Evolutionary conservation across 23 tunicate species (phyloP).

Genomic region (Ascidia mentula): DNA sequence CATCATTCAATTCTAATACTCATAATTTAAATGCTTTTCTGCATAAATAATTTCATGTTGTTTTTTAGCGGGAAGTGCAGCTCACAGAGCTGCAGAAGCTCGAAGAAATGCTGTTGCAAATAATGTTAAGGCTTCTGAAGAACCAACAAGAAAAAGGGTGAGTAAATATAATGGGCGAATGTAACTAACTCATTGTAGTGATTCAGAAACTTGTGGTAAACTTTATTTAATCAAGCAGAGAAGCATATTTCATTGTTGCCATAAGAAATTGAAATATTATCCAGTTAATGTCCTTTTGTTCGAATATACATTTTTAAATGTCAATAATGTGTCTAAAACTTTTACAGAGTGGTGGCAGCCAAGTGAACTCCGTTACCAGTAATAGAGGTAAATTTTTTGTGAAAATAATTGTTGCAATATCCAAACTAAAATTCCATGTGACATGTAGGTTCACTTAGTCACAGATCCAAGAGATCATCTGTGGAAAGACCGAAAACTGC

Average conservation of each 20-base stretch:
- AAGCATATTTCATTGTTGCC: no score
- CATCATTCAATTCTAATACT: background rate
- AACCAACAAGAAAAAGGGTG: background rate
- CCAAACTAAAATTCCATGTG: background rate
- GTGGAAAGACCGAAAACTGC: constrained; percentile 22
- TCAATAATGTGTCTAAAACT: background rate
- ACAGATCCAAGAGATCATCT: constrained; percentile 5
- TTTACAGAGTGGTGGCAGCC: background rate
- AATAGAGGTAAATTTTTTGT: background rate
- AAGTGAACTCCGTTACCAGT: background rate
- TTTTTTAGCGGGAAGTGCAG: constrained; percentile 8
- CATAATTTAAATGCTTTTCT: background rate
- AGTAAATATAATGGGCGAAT: background rate
- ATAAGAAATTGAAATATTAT: no score
- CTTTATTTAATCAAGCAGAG: no score
- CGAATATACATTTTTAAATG: no score
- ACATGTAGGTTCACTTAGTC: constrained; percentile 1
- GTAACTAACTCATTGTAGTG: no score
- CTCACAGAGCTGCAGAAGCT: constrained; percentile 4
- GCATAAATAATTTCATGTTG: background rate
- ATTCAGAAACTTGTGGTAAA: no score
- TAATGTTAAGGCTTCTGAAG: background rate
- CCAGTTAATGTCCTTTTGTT: no score
- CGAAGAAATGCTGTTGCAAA: background rate
- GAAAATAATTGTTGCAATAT: background rate